Percentiles rank a stretch among this genome's conserved stretches.
phyloP scores from a whole-genome alignment of 1,140 invertebrate genomes.

The Andrena cerasifolii region DNA sequence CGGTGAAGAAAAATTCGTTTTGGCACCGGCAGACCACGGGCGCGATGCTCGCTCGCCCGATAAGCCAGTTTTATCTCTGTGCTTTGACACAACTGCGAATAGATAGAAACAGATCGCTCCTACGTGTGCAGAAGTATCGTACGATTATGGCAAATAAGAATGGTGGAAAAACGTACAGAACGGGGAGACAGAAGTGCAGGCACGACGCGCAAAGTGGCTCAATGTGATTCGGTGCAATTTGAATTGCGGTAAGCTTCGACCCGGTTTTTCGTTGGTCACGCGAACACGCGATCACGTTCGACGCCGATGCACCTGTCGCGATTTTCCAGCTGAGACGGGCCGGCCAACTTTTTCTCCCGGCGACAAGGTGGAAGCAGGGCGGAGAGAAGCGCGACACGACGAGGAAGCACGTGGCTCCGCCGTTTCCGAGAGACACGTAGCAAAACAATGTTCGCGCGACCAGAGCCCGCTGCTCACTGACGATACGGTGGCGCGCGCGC shows the following conservation, averaged over 20 bases:
- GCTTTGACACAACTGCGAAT: too few relatives aligned
- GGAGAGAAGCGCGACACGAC: background rate
- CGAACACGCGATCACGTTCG: constrained; percentile 21
- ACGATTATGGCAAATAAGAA: background rate
- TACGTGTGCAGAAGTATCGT: too few relatives aligned
- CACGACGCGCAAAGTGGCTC: constrained; percentile 13
- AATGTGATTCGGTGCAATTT: constrained; percentile 26
- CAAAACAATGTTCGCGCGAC: constrained; percentile 50
- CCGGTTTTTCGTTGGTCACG: constrained; percentile 42
- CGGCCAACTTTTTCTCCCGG: too few relatives aligned
- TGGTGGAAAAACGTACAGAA: background rate
- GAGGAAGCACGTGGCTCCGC: constrained; percentile 67
- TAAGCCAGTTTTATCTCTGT: too few relatives aligned
- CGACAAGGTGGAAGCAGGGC: background rate
- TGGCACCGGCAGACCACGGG: too few relatives aligned
- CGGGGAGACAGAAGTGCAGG: background rate
- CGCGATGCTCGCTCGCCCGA: too few relatives aligned
- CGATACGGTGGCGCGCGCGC: constrained; percentile 17
- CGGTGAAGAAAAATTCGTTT: too few relatives aligned
- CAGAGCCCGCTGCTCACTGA: constrained; percentile 75
- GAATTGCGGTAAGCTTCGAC: constrained; percentile 40
- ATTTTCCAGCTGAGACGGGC: background rate
- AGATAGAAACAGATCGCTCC: too few relatives aligned
- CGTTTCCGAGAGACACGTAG: constrained; percentile 5
- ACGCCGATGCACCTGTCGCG: constrained; percentile 17